phyloP scores from a whole-genome alignment of 2,888 invertebrate genomes.

The Yponomeuta cagnagella region DNA sequence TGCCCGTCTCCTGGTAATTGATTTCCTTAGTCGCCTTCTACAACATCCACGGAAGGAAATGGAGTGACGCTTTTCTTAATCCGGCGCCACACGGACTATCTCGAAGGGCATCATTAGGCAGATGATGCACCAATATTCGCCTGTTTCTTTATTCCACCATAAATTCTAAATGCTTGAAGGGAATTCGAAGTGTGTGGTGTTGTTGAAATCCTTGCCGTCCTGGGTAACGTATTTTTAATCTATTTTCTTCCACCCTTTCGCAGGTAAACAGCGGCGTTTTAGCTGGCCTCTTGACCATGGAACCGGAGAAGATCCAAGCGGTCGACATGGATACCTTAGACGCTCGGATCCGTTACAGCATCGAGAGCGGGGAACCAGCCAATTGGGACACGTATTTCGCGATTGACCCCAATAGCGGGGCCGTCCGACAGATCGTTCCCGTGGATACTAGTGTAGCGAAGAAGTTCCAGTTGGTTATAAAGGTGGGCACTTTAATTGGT shows the following conservation, averaged over 20 bases:
- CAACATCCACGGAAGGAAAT: no score
- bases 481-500: constrained; percentile 63
- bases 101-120: no score
- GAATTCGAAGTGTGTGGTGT: no score
- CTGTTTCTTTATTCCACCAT: no score
- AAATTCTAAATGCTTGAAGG: no score
- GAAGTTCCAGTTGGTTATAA: constrained; percentile 87
- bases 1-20: no score
- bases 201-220: no score
- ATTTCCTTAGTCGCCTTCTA: no score
- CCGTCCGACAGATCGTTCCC: constrained; percentile 86
- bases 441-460: constrained; percentile 88
- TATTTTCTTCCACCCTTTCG: not conserved
- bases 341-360: constrained; percentile 87
- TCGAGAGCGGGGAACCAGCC: constrained; percentile 86
- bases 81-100: no score
- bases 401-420: constrained; percentile 87
- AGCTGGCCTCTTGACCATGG: constrained; percentile 87
- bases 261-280: constrained; percentile 88
- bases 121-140: no score
- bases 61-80: no score
- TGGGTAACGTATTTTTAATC: not conserved
- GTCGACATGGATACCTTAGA: constrained; percentile 93
- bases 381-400: constrained; percentile 88
- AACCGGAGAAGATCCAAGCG: constrained; percentile 92